Conservation (phyloP, 2,888 invertebrate genomes). For the Eupsilia transversa region DNA sequence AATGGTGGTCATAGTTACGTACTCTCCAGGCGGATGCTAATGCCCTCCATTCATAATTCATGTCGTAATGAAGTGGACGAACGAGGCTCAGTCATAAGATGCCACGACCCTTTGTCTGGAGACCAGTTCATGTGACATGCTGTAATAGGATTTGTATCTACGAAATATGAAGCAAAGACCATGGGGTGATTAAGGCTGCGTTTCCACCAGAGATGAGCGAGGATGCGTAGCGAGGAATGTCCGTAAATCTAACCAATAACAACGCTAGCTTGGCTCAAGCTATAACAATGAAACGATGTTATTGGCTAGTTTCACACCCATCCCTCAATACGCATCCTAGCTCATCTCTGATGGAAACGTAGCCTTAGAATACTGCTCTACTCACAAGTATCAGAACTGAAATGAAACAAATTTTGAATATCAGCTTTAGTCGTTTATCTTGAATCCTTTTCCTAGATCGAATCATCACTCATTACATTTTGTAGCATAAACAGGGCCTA, state of each 20-base stretch:
- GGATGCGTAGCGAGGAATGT: too few species aligned
- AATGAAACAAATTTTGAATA: neutral
- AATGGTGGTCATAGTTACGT: conserved; percentile 83
- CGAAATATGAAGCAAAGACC: conserved; percentile 13
- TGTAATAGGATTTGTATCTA: conserved; percentile 72
- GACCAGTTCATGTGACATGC: conserved; percentile 68
- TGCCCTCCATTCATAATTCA: conserved; percentile 88
- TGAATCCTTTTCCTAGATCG: neutral
- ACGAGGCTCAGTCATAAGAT: conserved; percentile 73
- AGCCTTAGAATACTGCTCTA: neutral
- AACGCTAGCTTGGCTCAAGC: too few species aligned
- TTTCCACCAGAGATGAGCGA: too few species aligned
- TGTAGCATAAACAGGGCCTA: neutral
- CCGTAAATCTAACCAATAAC: too few species aligned
- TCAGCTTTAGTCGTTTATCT: neutral
- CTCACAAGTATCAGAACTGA: neutral
- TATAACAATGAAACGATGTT: too few species aligned
- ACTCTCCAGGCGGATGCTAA: conserved; percentile 87
- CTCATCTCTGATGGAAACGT: too few species aligned
- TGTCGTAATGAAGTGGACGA: conserved; percentile 86
- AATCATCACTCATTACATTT: neutral
- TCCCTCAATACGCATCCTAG: too few species aligned
- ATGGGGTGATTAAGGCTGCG: too few species aligned
- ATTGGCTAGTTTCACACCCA: too few species aligned
- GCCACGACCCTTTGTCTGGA: conserved; percentile 77